Conservation (phyloP, 2,888 invertebrate genomes). For the Trissolcus brochymenae region DNA sequence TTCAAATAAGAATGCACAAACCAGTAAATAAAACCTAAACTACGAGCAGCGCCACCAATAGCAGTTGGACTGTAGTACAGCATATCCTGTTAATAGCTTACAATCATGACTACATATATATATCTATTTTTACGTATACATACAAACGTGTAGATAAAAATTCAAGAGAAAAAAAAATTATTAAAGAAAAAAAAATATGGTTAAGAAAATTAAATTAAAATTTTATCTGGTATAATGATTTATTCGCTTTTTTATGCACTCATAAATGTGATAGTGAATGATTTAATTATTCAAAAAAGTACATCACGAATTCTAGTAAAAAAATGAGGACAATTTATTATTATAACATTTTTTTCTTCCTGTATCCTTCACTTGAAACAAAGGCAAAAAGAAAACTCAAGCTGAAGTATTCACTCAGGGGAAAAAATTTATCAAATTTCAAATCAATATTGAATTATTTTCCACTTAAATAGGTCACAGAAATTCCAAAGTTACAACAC, state of each 20-base stretch:
- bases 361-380: too few relatives aligned
- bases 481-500: conserved; percentile 16
- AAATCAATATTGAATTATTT: conserved; percentile 11
- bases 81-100: conserved; percentile 26
- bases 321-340: too few relatives aligned
- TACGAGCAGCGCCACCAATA: conserved; percentile 10
- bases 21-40: conserved; percentile 23
- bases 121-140: conserved; percentile 11
- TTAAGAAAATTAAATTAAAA: too few relatives aligned
- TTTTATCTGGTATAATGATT: too few relatives aligned
- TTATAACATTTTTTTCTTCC: too few relatives aligned
- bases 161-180: conserved; percentile 9
- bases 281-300: too few relatives aligned
- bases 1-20: conserved; percentile 26
- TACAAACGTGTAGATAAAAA: conserved; percentile 9
- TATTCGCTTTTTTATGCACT: too few relatives aligned
- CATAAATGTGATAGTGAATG: too few relatives aligned
- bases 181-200: too few relatives aligned
- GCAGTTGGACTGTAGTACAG: conserved; percentile 26
- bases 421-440: conserved; percentile 5
- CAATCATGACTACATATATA: conserved; percentile 21
- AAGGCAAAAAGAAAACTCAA: too few relatives aligned
- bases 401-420: background rate
- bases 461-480: conserved; percentile 15
- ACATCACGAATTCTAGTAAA: too few relatives aligned